Base-by-base conservation (phyloP, 2,113 vertebrate species). In the Caranx melampygus region DNA sequence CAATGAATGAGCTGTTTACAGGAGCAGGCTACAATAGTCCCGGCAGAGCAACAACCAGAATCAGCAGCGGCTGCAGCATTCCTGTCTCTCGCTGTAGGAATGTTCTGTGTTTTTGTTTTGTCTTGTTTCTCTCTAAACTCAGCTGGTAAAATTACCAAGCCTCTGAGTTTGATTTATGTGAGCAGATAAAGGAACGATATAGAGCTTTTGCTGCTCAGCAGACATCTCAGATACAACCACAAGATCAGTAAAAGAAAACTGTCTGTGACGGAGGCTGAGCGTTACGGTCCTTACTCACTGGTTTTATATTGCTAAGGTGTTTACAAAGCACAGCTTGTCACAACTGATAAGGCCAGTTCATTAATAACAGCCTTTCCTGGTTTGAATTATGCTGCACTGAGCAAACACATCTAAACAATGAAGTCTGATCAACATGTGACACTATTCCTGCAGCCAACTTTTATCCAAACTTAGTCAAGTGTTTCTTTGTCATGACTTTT, bases 1-100 rank as follows among this genome's bases (percentile, higher is more conserved):
- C 85, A 88, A 85, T 82, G 82, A 83, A 81, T 16, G 34, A 66
- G 75, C 64, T 72, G 49, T 89, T 88, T 75, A 78, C 21, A 79
- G 47, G 49, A 63, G 44, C 42, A 10, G 3, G 35, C 31, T 47
- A 84, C 86, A 87, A 91, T 71, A 74, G 72, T n/a, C 71, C 44
- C 75, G 63, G 66, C 65, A 42, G 78, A 84, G 73, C 67, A 66
- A 61, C 72, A 52, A 73, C 42, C 80, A 82, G 35, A 86, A 78
- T 78, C 75, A 77, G 55, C 75, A 72, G 13, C 4, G 12, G 33
- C 57, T 57, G 65, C 52, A 84, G 78, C 58, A 82, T 82, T 81
- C 52, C 72, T 75, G 74, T 34, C 72, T 71, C 68, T 35, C 20
- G 6, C 45, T 58, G 67, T 33, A 73, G 76, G 65, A 79, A 83